Base-by-base conservation (phyloP, 1,140 invertebrate species). In the Zaprionus africanus region DNA sequence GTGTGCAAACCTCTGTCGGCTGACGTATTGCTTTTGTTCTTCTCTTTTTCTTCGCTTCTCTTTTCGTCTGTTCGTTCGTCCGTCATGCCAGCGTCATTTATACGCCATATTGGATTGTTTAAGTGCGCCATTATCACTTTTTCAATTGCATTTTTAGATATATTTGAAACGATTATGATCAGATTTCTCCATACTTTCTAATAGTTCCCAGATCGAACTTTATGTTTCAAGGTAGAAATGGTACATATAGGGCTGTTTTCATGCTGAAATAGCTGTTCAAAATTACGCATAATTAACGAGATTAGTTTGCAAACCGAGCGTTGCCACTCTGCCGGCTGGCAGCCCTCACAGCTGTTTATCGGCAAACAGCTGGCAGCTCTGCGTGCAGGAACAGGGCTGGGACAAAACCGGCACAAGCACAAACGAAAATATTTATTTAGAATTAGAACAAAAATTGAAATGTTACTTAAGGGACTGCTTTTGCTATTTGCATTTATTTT, bases 81-180 rank as follows among this genome's bases (percentile, higher is more conserved):
- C 15, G 57, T 75, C 58, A 58, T 81, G 63, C 61, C 71, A 81
- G 82, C 79, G 79, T 86, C 70, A 82, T 86, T 85, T 69, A 51
- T 72, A 67, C 79, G 81, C 81, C 81, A 82, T 82, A 69, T 82
- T 82, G 81, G 41, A 76, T 79, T 82, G 41, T 57, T 12, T 43
- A 34, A 51, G 5, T 67, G 34, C 74, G 76, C 57, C 74, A 67
- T 62, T 78, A 36, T 36, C 59, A 61, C 34, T 80, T 79, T 79
- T 86, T 86, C 65, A 62, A 56, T 26, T 26, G 69, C 66, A 75
- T 80, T 87, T 83, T 86, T 83, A 38, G 22, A 34, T 41, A 17
- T 56, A 19, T 65, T 70, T 7, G 5, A 38, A 7, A 0, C 19
- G 6, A 49, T 61, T 43, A 15, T 7, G 5, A 11, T 1, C 1